Percentiles rank a stretch among this genome's conserved stretches.
phyloP scores from a whole-genome alignment of 2,113 vertebrate genomes.

The Eclectus roratus region DNA sequence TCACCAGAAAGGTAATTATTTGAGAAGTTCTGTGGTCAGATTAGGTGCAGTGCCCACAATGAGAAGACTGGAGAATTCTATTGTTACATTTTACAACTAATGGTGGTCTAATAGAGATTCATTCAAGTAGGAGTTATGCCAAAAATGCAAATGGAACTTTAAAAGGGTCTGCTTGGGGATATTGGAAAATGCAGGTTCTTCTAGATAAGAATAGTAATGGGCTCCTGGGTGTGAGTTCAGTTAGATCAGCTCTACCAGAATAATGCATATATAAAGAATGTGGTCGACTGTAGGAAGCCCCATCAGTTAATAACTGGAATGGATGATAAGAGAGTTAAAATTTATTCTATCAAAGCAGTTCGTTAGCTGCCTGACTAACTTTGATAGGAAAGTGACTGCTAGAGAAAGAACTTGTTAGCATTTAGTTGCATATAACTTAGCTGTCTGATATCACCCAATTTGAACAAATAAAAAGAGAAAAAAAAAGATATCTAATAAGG shows the following conservation, averaged over 20 bases:
- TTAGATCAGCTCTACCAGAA: background rate
- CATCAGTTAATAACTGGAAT: background rate
- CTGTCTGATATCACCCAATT: background rate
- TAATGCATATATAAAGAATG: background rate
- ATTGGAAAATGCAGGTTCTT: background rate
- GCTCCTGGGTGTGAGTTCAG: background rate
- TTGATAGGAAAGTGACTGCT: background rate
- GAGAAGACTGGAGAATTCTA: background rate
- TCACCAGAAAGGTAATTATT: background rate
- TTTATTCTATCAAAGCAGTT: background rate
- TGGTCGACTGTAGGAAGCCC: background rate
- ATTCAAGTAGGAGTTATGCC: background rate
- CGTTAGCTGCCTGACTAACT: conserved; percentile 17
- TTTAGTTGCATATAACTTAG: background rate
- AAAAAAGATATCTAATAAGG: background rate
- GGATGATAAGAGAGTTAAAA: background rate
- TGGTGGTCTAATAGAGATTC: background rate
- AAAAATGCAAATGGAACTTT: background rate
- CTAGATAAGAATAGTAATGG: background rate
- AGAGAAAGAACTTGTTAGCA: background rate
- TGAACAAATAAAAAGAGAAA: background rate
- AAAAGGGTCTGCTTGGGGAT: background rate
- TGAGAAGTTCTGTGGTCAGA: background rate
- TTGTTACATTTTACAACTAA: background rate
- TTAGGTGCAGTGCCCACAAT: background rate